Evolutionary conservation across 1,140 invertebrate genomes (phyloP), one percentile per base, ranked within the genome.

Genomic region (Phymorhynchus buccinoides): DNA sequence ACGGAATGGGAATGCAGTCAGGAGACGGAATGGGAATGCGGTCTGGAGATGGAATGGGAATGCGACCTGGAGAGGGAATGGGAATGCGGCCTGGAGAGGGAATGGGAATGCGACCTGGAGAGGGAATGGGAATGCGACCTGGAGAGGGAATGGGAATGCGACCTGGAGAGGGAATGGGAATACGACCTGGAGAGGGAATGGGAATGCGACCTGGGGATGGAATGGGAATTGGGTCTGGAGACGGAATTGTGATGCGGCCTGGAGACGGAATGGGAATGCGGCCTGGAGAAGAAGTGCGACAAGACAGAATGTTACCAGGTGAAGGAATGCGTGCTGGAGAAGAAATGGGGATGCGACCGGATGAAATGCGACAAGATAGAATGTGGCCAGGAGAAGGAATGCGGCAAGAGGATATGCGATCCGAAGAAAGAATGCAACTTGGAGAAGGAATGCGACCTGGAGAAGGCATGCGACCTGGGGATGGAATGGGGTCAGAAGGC

Each of bases 81-180:
- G 41, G 84, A 85, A 83, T 62, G 44, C 22, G 44, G 32, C 62
- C 81, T 22, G 39, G 6, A 71, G 37, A 30, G 27, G 37, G 56
- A 82, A 35, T 62, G 27, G 37, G 56, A 82, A 35, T 62, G 41
- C 48, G 44, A 37, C 56, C 27, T 30, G n/a, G 56, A 32, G 30
- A 82, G 6, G 66, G 48, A 82, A 35, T 37, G 52, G n/a, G n/a
- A n/a, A 56, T 32, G 77, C 27, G 77, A 35, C 35, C 42, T 6
- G 52, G 80, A 62, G 56, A 86, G 75, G 52, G 84, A 85, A 30
- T 30, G 75, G 52, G 84, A 85, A 30, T 30, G 48, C 9, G 62
- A 68, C 18, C 56, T 27, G 39, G 44, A 82, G 12, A 27, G 32
- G 37, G 81, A 83, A 37, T 35, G 32, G 37, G 81, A 83, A 37